A percentile compares a stretch with the other conserved stretches of the same genome.
phyloP scores from a whole-genome alignment of 2,113 vertebrate genomes.

The Xenopus tropicalis region DNA sequence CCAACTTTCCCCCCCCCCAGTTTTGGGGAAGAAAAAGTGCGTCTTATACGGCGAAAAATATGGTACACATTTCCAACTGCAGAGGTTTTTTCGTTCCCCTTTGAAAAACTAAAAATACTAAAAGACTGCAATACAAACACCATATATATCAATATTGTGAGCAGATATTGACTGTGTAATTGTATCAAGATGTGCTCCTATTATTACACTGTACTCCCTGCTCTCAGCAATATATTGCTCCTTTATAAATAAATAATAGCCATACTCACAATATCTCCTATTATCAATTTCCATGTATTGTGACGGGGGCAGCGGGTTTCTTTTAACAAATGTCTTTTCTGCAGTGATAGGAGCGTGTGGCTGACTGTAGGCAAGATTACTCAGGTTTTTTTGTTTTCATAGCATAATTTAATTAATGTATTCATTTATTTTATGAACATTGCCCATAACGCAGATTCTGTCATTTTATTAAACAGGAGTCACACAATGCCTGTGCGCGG shows the following conservation, averaged over 20 bases:
- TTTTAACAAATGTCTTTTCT: slow-evolving; percentile 3
- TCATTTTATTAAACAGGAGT: slow-evolving; percentile 32
- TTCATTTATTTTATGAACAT: slow-evolving; percentile 31
- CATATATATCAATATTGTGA: neutral
- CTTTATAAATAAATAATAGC: slow-evolving; percentile 16
- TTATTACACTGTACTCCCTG: neutral
- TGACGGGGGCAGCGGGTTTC: neutral
- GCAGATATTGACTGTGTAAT: neutral
- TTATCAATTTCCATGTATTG: slow-evolving; percentile 19
- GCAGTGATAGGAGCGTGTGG: neutral
- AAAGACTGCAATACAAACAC: no score
- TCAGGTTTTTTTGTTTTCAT: slow-evolving; percentile 2
- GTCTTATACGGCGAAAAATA: no score
- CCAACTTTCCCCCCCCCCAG: no score
- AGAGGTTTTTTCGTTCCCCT: no score
- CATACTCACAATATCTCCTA: neutral
- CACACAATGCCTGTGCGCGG: slow-evolving; percentile 7
- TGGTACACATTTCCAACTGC: no score
- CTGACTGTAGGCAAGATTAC: neutral
- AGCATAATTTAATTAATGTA: slow-evolving; percentile 32
- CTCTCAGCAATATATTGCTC: neutral
- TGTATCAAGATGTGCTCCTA: slow-evolving; percentile 3
- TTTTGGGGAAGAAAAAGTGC: no score
- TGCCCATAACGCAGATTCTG: neutral
- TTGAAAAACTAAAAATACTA: no score